These are phyloP conservation scores for Eciton burchellii DNA, from an alignment of 1,140 invertebrate genomes.

Conservation along the genomic window DNA sequence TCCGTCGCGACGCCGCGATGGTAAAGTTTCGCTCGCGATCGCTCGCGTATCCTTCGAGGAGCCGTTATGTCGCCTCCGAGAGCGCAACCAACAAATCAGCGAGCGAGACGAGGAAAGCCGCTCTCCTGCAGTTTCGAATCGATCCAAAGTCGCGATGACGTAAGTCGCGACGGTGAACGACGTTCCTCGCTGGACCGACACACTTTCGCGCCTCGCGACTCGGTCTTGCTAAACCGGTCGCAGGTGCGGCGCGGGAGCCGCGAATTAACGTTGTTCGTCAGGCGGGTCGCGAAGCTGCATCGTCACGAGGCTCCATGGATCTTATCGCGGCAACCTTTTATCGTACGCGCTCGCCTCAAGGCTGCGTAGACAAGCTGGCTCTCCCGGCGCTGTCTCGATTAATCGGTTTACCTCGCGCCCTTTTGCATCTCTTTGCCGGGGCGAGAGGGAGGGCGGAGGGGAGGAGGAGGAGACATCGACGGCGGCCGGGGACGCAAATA, in stretches of 20 bases:
- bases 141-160: not conserved
- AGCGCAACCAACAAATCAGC: too few relatives aligned
- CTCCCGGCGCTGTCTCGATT: conserved; percentile 19
- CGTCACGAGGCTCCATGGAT: conserved; percentile 56
- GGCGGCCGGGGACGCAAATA: conserved; percentile 33
- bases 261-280: conserved; percentile 53
- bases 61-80: too few relatives aligned
- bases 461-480: too few relatives aligned
- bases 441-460: not conserved
- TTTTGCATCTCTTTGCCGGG: conserved; percentile 23
- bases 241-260: conserved; percentile 51
- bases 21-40: conserved; percentile 6
- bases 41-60: too few relatives aligned
- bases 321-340: conserved; percentile 59
- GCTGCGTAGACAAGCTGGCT: conserved; percentile 49
- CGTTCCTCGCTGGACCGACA: not conserved
- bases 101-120: not conserved
- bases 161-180: not conserved
- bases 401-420: conserved; percentile 43
- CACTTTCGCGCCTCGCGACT: conserved; percentile 45
- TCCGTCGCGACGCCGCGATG: conserved; percentile 5
- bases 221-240: conserved; percentile 55
- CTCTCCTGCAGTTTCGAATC: conserved; percentile 23
- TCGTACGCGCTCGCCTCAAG: conserved; percentile 36
- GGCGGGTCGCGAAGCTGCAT: conserved; percentile 31